phyloP scores from a whole-genome alignment of 1,140 invertebrate species.

The Heliconius hewitsoni region DNA sequence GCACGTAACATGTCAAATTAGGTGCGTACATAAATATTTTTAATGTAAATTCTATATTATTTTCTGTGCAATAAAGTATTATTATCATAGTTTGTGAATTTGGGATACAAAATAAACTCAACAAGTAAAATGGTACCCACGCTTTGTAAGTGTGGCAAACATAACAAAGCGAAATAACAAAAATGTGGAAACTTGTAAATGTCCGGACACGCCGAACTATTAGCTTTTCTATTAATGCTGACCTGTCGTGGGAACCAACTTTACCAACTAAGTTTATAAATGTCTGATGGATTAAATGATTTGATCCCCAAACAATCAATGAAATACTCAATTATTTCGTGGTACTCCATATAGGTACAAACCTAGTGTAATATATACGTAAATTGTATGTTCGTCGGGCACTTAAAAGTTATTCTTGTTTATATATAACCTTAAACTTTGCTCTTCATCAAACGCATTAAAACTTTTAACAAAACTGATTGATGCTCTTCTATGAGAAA shows the following conservation, averaged over 20 bases:
- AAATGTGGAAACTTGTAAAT: conserved; percentile 32
- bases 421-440: conserved; percentile 33
- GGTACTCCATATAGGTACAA: not conserved
- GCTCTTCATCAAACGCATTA: conserved; percentile 23
- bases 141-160: conserved; percentile 11
- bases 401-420: conserved; percentile 13
- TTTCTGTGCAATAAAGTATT: no score
- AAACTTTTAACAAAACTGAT: conserved; percentile 12
- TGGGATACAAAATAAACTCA: not conserved
- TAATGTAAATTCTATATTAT: no score
- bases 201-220: conserved; percentile 30
- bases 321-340: not conserved
- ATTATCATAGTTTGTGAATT: not conserved
- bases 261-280: not conserved
- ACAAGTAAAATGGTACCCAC: not conserved
- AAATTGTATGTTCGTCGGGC: not conserved
- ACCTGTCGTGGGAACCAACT: conserved; percentile 36
- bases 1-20: no score
- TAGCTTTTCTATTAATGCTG: conserved; percentile 35
- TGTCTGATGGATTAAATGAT: not conserved
- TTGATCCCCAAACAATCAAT: not conserved
- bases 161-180: conserved; percentile 20
- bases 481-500: conserved; percentile 6
- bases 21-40: no score
- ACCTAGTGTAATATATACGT: not conserved